Evolutionary conservation across 1,140 invertebrate genomes (phyloP).

Genomic region (Diachasmimorpha longicaudata): DNA sequence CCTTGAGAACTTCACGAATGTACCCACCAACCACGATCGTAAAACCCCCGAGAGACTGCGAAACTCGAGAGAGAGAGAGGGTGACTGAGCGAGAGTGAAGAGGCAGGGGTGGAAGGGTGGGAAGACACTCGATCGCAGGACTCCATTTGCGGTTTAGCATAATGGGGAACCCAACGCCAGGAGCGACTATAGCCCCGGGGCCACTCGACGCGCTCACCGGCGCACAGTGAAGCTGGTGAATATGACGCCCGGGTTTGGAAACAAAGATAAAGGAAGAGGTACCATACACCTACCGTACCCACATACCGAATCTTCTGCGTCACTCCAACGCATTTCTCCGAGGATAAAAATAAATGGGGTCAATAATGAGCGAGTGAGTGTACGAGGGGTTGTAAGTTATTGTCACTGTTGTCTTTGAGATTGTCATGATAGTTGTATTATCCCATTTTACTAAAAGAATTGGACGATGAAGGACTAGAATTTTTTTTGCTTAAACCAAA

Average conservation of each 20-base stretch:
- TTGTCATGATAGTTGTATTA: background rate
- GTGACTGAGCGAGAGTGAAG: no score
- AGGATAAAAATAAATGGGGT: background rate
- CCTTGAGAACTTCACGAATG: conserved; percentile 47
- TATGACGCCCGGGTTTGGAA: background rate
- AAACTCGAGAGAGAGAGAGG: conserved; percentile 3
- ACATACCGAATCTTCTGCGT: background rate
- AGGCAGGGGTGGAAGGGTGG: conserved; percentile 18
- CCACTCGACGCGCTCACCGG: conserved; percentile 21
- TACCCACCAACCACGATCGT: conserved; percentile 19
- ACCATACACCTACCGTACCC: background rate
- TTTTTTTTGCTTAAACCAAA: no score
- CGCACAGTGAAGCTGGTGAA: background rate
- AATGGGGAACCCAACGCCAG: conserved; percentile 61
- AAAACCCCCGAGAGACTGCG: background rate
- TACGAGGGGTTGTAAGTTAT: background rate
- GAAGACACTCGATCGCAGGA: conserved; percentile 62
- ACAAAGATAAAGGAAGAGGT: background rate
- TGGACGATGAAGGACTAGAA: no score
- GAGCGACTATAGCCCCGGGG: conserved; percentile 37
- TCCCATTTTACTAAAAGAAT: no score
- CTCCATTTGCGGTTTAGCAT: conserved; percentile 65
- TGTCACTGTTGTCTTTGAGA: background rate
- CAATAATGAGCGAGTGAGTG: background rate
- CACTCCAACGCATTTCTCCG: background rate